These are phyloP conservation scores for Macrophya annulata DNA, from an alignment of 2,888 invertebrate species.

Conservation along the genomic window DNA sequence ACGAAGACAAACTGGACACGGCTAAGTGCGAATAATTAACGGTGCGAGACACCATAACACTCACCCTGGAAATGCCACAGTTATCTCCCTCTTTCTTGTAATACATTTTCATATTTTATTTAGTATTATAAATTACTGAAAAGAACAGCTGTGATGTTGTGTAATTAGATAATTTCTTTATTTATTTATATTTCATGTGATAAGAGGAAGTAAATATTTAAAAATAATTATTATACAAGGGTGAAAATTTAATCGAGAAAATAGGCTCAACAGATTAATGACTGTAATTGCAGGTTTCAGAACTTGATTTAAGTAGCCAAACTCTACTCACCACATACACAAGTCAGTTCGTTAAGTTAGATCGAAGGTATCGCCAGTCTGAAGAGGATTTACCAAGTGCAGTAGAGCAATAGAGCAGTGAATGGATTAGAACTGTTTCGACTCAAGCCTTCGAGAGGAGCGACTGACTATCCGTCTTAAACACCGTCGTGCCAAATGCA, in stretches of 20 bases:
- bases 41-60: slow-evolving; percentile 28
- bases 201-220: background rate
- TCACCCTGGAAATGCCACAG: background rate
- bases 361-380: background rate
- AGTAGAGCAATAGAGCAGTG: slow-evolving; percentile 17
- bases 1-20: slow-evolving; percentile 46
- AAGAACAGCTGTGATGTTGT: background rate
- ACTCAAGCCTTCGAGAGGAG: slow-evolving; percentile 17
- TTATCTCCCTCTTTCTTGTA: slow-evolving; percentile 21
- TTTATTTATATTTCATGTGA: background rate
- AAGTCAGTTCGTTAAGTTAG: slow-evolving; percentile 42
- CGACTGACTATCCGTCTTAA: slow-evolving; percentile 53
- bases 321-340: background rate
- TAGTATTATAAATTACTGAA: background rate
- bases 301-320: background rate
- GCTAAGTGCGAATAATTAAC: slow-evolving; percentile 52
- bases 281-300: slow-evolving; percentile 15
- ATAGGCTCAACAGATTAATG: background rate
- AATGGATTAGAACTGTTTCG: slow-evolving; percentile 44
- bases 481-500: slow-evolving; percentile 26
- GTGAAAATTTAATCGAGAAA: background rate
- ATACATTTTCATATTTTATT: slow-evolving; percentile 4
- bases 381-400: slow-evolving; percentile 27
- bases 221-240: background rate
- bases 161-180: background rate